These are phyloP conservation scores for Gonocerus acuteangulatus DNA, from an alignment of 2,888 invertebrate species.

Conservation along the genomic window DNA sequence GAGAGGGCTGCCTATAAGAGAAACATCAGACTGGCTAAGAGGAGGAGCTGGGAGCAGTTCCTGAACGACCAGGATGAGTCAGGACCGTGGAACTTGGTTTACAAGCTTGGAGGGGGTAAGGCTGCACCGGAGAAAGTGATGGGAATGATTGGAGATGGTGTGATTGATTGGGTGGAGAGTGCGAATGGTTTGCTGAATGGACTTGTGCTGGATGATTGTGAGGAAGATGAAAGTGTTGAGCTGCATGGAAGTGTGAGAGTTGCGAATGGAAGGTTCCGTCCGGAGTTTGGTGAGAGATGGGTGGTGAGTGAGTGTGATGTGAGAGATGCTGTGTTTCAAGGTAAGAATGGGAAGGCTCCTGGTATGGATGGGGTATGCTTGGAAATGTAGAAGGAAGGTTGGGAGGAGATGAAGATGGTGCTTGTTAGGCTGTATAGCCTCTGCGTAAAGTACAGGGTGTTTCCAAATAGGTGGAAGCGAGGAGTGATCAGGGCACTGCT, in stretches of 20 bases:
- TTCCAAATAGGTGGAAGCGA: slow-evolving; percentile 15
- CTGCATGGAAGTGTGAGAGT: not conserved
- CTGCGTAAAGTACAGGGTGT: not conserved
- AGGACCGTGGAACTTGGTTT: not conserved
- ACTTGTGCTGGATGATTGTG: not conserved
- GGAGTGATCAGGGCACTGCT: slow-evolving; percentile 4
- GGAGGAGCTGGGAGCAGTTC: not conserved
- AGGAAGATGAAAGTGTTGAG: not conserved
- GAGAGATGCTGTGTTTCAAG: not conserved
- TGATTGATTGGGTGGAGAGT: not conserved
- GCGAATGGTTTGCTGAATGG: not conserved
- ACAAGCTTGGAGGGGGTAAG: not conserved
- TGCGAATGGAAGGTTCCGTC: no score
- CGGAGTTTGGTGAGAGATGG: not conserved
- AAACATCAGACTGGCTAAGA: not conserved
- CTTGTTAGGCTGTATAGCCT: not conserved
- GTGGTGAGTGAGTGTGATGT: not conserved
- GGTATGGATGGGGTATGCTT: not conserved
- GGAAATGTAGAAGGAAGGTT: not conserved
- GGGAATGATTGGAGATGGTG: not conserved
- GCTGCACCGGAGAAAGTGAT: not conserved
- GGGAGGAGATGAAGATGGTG: not conserved
- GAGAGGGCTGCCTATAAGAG: not conserved
- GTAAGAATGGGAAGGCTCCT: not conserved
- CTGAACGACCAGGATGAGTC: not conserved